Evolutionary conservation across 2,888 invertebrate species (phyloP), one percentile per base, ranked within the genome.

Genomic region (Synergus gifuensis): DNA sequence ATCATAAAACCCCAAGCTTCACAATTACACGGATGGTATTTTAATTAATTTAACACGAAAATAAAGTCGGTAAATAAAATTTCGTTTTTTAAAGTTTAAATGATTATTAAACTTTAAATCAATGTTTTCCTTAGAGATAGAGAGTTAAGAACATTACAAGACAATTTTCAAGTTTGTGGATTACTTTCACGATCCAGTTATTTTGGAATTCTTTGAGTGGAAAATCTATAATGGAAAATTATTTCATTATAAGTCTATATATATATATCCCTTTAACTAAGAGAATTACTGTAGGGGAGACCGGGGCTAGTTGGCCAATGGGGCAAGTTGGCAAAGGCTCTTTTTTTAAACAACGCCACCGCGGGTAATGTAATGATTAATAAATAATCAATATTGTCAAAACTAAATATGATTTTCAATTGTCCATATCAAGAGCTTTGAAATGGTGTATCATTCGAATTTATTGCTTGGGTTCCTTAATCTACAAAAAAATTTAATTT

Each of bases 21-120:
- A 73, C 58, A 58, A 73, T 73, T 58, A 73, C 73, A 40, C 18
- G 49, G 73, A 58, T 58, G 73, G 73, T 54, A 73, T 73, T 73
- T 58, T 73, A 73, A 73, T 73, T 73, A 73, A 40, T 54, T 58
- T 58, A 40, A n/a, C 54, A 18, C 12, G 36, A 58, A 58, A 58
- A n/a, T 73, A 36, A 40, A 73, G 54, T 49, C 54, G 49, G 40
- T 73, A 54, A 54, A 73, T 54, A 54, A 36, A 73, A 73, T 73
- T 73, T 73, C n/a, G n/a, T 54, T 73, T 40, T 36, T 11, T 2
- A 58, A 73, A 58, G 12, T 9, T 73, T 58, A 73, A 58, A 73
- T 73, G 54, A 73, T 73, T 16, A 58, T 40, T 40, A 40, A 73
- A 54, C n/a, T 40, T 73, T 73, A 18, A 58, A 58, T 54, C 54